phyloP scores from a whole-genome alignment of 2,113 vertebrate species.

The Lates calcarifer region DNA sequence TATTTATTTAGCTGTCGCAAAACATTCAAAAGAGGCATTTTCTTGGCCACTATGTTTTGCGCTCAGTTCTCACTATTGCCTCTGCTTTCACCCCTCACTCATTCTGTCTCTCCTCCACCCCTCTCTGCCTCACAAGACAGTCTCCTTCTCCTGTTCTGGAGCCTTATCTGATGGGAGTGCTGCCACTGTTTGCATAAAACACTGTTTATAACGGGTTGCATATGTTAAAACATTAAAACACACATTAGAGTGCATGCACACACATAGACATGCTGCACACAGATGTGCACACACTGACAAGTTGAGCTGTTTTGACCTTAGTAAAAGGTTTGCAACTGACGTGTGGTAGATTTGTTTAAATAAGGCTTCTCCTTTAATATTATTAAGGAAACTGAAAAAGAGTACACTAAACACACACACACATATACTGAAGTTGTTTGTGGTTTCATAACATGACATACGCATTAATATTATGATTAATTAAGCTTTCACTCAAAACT shows the following conservation, averaged over 20 bases:
- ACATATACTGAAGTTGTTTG: conserved; percentile 19
- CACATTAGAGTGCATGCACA: conserved; percentile 62
- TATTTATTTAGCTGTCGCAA: conserved; percentile 53
- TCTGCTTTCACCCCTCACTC: conserved; percentile 70
- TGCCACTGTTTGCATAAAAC: conserved; percentile 86
- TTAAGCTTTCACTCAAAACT: conserved; percentile 19
- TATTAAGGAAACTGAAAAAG: conserved; percentile 22
- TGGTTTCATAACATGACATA: conserved; percentile 11
- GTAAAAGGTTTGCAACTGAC: conserved; percentile 56
- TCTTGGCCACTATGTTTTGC: conserved; percentile 26
- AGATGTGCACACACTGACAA: conserved; percentile 51
- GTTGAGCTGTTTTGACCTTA: conserved; percentile 62
- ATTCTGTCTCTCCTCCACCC: conserved; percentile 26
- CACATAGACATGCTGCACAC: conserved; percentile 41
- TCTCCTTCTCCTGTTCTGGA: conserved; percentile 76
- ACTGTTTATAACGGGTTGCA: conserved; percentile 86
- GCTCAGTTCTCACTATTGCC: conserved; percentile 69
- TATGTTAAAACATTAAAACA: conserved; percentile 85
- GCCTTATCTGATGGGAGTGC: conserved; percentile 85
- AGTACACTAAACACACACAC: conserved; percentile 14
- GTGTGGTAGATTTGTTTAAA: conserved; percentile 69
- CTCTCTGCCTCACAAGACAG: conserved; percentile 63
- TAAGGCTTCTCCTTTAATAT: conserved; percentile 62
- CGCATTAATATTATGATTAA: conserved; percentile 37
- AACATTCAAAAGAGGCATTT: conserved; percentile 44